These are phyloP conservation scores for Noctua fimbriata DNA, from an alignment of 2,888 invertebrate species.

Conservation along the genomic window DNA sequence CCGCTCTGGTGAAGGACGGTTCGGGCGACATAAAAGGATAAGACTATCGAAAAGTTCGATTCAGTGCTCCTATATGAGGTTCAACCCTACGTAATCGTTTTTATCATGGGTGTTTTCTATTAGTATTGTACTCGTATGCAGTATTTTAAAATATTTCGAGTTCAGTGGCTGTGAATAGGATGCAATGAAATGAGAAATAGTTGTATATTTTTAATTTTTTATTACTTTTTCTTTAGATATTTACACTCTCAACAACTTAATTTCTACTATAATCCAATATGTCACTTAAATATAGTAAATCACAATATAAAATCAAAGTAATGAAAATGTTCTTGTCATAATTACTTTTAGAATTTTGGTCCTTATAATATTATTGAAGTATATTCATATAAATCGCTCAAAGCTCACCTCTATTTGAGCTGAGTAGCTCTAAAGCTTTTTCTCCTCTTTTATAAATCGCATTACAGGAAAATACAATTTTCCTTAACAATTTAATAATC, in stretches of 20 bases:
- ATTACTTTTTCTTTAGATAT: constrained; percentile 82
- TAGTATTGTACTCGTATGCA: background rate
- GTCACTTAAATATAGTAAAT: constrained; percentile 84
- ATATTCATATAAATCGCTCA: constrained; percentile 61
- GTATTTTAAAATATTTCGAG: background rate
- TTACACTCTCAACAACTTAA: constrained; percentile 83
- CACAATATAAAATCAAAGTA: constrained; percentile 84
- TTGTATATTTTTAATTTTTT: constrained; percentile 81
- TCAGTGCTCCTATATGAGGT: background rate
- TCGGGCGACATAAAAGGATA: background rate
- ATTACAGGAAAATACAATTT: constrained; percentile 74
- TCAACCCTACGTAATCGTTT: background rate
- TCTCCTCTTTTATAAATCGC: constrained; percentile 60
- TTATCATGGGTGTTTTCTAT: background rate
- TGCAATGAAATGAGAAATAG: constrained; percentile 50
- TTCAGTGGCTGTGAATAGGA: background rate
- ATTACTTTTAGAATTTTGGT: constrained; percentile 79
- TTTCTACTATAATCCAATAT: constrained; percentile 81
- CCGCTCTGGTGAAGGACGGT: background rate
- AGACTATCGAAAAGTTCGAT: background rate
- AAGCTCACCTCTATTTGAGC: constrained; percentile 54
- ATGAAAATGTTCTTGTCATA: constrained; percentile 74
- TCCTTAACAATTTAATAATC: constrained; percentile 71
- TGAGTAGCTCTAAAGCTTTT: constrained; percentile 57
- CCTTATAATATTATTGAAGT: constrained; percentile 68